Conservation (phyloP, 1,140 invertebrate genomes). For the Bilobella aurantiaca region DNA sequence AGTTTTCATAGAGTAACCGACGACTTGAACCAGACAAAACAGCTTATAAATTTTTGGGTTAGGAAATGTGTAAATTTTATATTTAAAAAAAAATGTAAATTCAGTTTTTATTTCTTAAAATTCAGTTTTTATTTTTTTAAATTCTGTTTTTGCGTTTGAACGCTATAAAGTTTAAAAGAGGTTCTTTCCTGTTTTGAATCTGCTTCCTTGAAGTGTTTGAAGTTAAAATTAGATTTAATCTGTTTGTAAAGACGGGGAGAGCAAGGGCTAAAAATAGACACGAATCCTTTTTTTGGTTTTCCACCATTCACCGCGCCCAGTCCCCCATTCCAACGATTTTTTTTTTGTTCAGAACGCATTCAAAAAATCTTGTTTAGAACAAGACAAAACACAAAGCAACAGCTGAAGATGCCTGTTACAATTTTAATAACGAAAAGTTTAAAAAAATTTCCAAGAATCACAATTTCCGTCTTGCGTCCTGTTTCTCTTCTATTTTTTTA, state of each 20-base stretch:
- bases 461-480: not conserved
- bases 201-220: no score
- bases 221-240: constrained; percentile 2
- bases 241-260: not conserved
- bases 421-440: not conserved
- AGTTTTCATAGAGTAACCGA: no score
- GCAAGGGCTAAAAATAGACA: not conserved
- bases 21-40: no score
- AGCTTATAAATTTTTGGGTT: no score
- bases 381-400: not conserved
- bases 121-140: not conserved
- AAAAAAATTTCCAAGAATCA: not conserved
- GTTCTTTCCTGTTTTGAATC: not conserved
- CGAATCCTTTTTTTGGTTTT: constrained; percentile 8
- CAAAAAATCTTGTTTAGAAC: not conserved
- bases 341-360: not conserved
- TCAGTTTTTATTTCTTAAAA: not conserved
- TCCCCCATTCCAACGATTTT: no score
- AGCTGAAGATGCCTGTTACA: no score
- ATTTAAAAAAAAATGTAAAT: not conserved
- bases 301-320: not conserved
- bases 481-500: not conserved
- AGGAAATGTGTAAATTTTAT: not conserved
- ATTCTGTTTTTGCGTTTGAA: not conserved
- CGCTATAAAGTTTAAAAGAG: not conserved